Evolutionary conservation across 1,140 invertebrate species (phyloP).

Genomic region (Pogonomyrmex californicus): DNA sequence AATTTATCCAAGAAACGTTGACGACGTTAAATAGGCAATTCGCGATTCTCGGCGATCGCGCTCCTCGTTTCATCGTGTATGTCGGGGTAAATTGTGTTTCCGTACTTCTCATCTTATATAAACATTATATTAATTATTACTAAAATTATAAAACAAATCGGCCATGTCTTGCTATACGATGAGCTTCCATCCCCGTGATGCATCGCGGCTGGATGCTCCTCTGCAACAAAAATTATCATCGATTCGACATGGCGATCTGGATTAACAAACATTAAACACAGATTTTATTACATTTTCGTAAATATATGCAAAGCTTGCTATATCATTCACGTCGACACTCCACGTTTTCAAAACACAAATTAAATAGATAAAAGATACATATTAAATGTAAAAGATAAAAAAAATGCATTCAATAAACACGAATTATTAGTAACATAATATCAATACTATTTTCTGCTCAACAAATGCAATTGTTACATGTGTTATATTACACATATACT

Average conservation of each 20-base stretch:
- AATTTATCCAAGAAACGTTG: slow-evolving; percentile 73
- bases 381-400: background rate
- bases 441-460: too few relatives aligned
- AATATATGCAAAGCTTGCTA: background rate
- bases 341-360: background rate
- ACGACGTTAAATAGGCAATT: slow-evolving; percentile 66
- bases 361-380: background rate
- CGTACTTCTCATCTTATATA: slow-evolving; percentile 72
- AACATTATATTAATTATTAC: slow-evolving; percentile 79
- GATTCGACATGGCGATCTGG: background rate
- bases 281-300: background rate
- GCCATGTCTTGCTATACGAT: slow-evolving; percentile 71
- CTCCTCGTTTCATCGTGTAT: slow-evolving; percentile 48
- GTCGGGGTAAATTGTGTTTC: slow-evolving; percentile 29
- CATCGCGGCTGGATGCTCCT: slow-evolving; percentile 87
- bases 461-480: too few relatives aligned
- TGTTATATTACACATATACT: too few relatives aligned
- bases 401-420: too few relatives aligned
- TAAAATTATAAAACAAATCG: slow-evolving; percentile 80
- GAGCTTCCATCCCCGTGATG: slow-evolving; percentile 85
- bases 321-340: background rate
- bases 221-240: slow-evolving; percentile 80
- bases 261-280: background rate
- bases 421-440: too few relatives aligned
- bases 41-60: slow-evolving; percentile 53